Conservation (phyloP, 2,113 vertebrate species). For the Takifugu flavidus region DNA sequence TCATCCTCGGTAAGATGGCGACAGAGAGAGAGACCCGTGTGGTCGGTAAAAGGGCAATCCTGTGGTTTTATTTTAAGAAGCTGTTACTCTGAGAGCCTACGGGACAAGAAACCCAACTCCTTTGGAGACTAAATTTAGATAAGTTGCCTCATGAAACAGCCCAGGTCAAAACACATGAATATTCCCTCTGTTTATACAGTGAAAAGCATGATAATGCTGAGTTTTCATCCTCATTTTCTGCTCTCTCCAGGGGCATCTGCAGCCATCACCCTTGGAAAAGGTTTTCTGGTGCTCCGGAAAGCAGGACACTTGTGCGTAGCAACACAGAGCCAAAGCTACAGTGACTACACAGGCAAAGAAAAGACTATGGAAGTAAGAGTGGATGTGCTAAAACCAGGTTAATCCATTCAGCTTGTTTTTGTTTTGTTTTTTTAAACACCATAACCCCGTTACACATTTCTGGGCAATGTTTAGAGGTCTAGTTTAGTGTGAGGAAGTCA, state of each 20-base stretch:
- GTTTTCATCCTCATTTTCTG: not conserved
- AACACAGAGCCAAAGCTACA: slow-evolving; percentile 72
- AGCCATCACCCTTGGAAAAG: slow-evolving; percentile 74
- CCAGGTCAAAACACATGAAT: too few species aligned
- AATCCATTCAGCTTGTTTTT: slow-evolving; percentile 6
- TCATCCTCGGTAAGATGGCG: slow-evolving; percentile 80
- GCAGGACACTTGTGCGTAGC: slow-evolving; percentile 81
- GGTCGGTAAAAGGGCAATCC: not conserved
- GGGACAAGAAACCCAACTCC: slow-evolving; percentile 42
- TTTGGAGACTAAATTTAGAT: slow-evolving; percentile 58
- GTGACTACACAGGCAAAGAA: slow-evolving; percentile 75
- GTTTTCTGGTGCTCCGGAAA: slow-evolving; percentile 85
- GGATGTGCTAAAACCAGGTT: slow-evolving; percentile 78
- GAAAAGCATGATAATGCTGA: not conserved
- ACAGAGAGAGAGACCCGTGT: slow-evolving; percentile 10
- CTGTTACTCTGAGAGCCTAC: not conserved
- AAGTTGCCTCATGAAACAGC: too few species aligned
- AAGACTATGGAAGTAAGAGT: slow-evolving; percentile 82
- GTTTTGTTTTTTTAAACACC: not conserved
- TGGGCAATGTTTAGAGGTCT: too few species aligned
- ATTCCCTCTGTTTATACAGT: not conserved
- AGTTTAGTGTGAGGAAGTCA: too few species aligned
- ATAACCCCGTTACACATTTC: too few species aligned
- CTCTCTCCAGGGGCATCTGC: slow-evolving; percentile 69
- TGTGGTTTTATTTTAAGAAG: slow-evolving; percentile 36